phyloP scores from a whole-genome alignment of 2,888 invertebrate genomes.

The Tryphoninae sp. region DNA sequence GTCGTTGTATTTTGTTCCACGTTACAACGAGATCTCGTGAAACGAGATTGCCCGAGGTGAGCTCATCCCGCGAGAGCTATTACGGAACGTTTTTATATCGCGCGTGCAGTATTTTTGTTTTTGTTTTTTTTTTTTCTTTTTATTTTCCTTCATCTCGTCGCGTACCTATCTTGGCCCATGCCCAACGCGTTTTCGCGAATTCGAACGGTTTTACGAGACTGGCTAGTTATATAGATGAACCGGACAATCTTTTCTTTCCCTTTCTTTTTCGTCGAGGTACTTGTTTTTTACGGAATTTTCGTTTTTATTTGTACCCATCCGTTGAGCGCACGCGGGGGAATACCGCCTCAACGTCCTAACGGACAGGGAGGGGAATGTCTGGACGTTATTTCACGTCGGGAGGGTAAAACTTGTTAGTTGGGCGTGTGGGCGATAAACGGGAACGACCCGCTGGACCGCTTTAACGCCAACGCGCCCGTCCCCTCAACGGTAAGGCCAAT shows the following conservation, averaged over 20 bases:
- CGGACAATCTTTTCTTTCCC: too few relatives aligned
- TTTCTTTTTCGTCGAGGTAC: neutral
- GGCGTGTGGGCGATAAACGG: too few relatives aligned
- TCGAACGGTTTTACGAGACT: slow-evolving; percentile 43
- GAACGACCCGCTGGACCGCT: neutral
- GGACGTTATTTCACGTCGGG: slow-evolving; percentile 30
- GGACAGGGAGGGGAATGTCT: neutral
- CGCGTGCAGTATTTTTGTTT: slow-evolving; percentile 24
- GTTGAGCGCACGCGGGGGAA: neutral
- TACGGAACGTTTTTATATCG: slow-evolving; percentile 42
- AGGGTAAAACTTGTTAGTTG: too few relatives aligned
- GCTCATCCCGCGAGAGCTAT: slow-evolving; percentile 48
- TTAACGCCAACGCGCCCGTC: neutral
- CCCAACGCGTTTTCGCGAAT: slow-evolving; percentile 33
- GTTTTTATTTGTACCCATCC: slow-evolving; percentile 20
- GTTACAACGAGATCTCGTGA: slow-evolving; percentile 9
- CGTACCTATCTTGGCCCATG: slow-evolving; percentile 12
- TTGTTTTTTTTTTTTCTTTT: slow-evolving; percentile 4
- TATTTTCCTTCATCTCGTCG: neutral
- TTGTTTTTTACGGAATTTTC: neutral
- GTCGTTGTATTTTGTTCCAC: neutral
- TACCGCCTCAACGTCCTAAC: neutral
- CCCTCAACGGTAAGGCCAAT: neutral
- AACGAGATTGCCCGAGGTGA: slow-evolving; percentile 48
- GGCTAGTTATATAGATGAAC: slow-evolving; percentile 6